These are phyloP conservation scores for Stichopus chloronotus DNA, from an alignment of 35 echinoderm and acorn worm species.

Conservation along the genomic window DNA sequence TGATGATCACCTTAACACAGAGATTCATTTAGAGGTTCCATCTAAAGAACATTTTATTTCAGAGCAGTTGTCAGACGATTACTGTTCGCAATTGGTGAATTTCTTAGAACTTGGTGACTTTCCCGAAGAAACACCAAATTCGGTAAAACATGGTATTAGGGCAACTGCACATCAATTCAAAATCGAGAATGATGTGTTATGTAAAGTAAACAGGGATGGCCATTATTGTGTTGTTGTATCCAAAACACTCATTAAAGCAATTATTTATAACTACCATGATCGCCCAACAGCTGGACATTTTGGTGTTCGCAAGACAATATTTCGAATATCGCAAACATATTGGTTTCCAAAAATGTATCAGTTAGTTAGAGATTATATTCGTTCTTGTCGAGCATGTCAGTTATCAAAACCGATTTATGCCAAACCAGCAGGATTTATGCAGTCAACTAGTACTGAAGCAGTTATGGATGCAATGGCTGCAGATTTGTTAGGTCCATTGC, in stretches of 20 bases:
- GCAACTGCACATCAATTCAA: neutral
- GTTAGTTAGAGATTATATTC: slow-evolving; percentile 37
- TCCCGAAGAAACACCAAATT: neutral
- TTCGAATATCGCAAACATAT: slow-evolving; percentile 24
- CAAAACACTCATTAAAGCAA: slow-evolving; percentile 14
- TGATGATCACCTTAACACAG: slow-evolving; percentile 27
- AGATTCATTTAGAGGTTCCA: neutral
- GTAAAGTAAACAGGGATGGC: neutral
- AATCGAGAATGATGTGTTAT: neutral
- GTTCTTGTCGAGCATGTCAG: slow-evolving; percentile 35
- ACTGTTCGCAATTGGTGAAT: slow-evolving; percentile 9
- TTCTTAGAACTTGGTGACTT: neutral
- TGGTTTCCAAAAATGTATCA: slow-evolving; percentile 45
- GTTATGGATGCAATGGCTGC: neutral
- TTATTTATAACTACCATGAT: slow-evolving; percentile 46
- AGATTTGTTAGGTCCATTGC: slow-evolving; percentile 34
- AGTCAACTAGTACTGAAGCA: slow-evolving; percentile 20
- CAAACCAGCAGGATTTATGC: slow-evolving; percentile 46
- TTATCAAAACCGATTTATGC: slow-evolving; percentile 27
- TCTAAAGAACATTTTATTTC: slow-evolving; percentile 31
- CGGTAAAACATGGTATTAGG: neutral
- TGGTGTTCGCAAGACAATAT: slow-evolving; percentile 28
- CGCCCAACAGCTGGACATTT: slow-evolving; percentile 43
- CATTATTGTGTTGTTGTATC: neutral
- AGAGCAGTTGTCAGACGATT: neutral